Conservation (phyloP, 2,888 invertebrate species). For the Trimorus sp. region DNA sequence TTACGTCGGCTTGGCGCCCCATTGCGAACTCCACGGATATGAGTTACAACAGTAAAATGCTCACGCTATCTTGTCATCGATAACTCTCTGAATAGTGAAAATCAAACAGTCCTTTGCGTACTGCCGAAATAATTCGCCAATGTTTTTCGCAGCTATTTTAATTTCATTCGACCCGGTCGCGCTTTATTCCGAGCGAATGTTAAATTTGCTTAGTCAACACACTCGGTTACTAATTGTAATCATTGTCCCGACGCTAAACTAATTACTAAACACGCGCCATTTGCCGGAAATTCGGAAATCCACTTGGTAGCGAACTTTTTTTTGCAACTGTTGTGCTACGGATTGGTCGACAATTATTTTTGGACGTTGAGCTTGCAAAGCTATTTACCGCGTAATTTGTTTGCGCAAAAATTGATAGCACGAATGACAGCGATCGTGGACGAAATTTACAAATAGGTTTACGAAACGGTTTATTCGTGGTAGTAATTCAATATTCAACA, state of each 20-base stretch:
- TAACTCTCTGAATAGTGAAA: conserved; percentile 19
- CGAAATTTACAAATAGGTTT: no score
- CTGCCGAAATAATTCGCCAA: not conserved
- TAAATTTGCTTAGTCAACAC: conserved; percentile 1
- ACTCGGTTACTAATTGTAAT: conserved; percentile 4
- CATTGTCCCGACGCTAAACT: not conserved
- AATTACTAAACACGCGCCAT: not conserved
- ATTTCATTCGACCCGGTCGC: not conserved
- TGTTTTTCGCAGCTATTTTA: not conserved
- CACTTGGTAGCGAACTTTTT: no score
- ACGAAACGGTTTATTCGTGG: no score
- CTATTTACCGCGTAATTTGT: no score
- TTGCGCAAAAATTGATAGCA: no score
- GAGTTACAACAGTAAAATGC: conserved; percentile 8
- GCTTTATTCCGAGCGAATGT: conserved; percentile 1
- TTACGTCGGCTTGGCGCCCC: conserved; percentile 11
- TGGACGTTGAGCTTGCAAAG: no score
- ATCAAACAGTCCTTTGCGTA: conserved; percentile 10
- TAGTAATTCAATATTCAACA: no score
- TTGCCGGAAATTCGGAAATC: no score
- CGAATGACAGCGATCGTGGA: no score
- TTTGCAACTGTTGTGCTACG: no score
- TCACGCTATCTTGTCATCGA: conserved; percentile 1
- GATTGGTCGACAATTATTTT: no score
- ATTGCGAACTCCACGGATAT: conserved; percentile 6